A percentile compares a stretch with the other conserved stretches of the same genome.
These are phyloP conservation scores for Brachionus rotundiformis DNA, from an alignment of 1,140 invertebrate species.

Conservation along the genomic window DNA sequence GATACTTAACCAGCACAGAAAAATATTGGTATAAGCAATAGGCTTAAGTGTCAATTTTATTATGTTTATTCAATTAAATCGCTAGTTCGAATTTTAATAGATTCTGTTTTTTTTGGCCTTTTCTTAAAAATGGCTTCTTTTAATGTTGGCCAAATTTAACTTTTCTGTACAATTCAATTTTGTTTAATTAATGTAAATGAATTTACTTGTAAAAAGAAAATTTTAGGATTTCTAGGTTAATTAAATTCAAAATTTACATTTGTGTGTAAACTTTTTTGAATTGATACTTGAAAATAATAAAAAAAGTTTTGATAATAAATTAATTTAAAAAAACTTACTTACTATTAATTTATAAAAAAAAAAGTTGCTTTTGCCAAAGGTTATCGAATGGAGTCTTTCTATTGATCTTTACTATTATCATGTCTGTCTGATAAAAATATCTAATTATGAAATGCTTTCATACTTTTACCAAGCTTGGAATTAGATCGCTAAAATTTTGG, in stretches of 20 bases:
- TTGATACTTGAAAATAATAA: neutral
- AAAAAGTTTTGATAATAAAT: no score
- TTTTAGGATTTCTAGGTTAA: neutral
- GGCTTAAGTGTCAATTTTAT: neutral
- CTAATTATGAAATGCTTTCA: no score
- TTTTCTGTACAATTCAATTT: neutral
- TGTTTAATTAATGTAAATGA: neutral
- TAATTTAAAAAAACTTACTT: no score
- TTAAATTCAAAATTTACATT: neutral
- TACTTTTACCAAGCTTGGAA: no score
- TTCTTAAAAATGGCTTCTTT: neutral
- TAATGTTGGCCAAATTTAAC: neutral
- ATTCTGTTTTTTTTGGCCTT: neutral
- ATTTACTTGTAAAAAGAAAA: neutral
- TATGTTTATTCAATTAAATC: neutral
- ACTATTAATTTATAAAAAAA: no score
- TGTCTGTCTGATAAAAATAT: no score
- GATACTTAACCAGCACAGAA: constrained; percentile 7
- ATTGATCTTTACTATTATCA: no score
- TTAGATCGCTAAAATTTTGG: no score
- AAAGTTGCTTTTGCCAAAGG: no score
- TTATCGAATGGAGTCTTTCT: no score
- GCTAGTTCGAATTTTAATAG: neutral
- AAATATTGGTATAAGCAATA: neutral
- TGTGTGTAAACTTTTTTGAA: neutral